These are phyloP conservation scores for Cryptophagus acutangulus DNA, from an alignment of 2,888 invertebrate species.

Conservation along the genomic window DNA sequence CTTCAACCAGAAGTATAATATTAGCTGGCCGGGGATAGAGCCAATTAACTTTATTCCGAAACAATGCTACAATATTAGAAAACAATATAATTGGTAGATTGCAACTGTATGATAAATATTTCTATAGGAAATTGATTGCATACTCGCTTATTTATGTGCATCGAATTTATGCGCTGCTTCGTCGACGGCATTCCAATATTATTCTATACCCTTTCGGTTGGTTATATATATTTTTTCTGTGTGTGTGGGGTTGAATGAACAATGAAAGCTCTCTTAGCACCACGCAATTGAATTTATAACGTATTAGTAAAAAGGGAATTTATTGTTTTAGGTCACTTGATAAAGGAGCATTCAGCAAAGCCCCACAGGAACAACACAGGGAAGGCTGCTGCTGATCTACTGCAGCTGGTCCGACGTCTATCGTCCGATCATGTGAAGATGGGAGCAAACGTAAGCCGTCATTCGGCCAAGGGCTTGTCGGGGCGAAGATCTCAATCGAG, in stretches of 20 bases:
- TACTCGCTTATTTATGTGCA: too few relatives aligned
- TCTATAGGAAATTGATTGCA: slow-evolving; percentile 8
- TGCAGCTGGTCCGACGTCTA: slow-evolving; percentile 42
- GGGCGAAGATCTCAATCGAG: slow-evolving; percentile 70
- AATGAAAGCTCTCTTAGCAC: too few relatives aligned
- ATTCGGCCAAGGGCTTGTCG: slow-evolving; percentile 66
- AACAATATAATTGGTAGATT: slow-evolving; percentile 10
- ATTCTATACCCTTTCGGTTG: too few relatives aligned
- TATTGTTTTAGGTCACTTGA: slow-evolving; percentile 31
- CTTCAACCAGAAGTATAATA: neutral
- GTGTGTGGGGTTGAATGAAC: too few relatives aligned
- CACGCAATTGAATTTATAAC: too few relatives aligned
- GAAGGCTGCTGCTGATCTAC: slow-evolving; percentile 43
- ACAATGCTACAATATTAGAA: slow-evolving; percentile 6
- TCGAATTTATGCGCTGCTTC: too few relatives aligned
- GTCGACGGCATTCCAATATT: too few relatives aligned
- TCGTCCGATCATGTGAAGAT: slow-evolving; percentile 52
- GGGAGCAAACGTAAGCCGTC: slow-evolving; percentile 76
- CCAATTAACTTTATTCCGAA: slow-evolving; percentile 7
- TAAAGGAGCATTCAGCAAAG: slow-evolving; percentile 25
- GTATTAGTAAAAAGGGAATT: too few relatives aligned
- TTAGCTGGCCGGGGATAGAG: slow-evolving; percentile 3
- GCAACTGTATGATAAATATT: slow-evolving; percentile 6
- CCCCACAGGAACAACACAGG: slow-evolving; percentile 12
- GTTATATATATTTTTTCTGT: too few relatives aligned